Base-by-base conservation (phyloP, 2,888 invertebrate genomes). In the Poecilobothrus nobilitatus region DNA sequence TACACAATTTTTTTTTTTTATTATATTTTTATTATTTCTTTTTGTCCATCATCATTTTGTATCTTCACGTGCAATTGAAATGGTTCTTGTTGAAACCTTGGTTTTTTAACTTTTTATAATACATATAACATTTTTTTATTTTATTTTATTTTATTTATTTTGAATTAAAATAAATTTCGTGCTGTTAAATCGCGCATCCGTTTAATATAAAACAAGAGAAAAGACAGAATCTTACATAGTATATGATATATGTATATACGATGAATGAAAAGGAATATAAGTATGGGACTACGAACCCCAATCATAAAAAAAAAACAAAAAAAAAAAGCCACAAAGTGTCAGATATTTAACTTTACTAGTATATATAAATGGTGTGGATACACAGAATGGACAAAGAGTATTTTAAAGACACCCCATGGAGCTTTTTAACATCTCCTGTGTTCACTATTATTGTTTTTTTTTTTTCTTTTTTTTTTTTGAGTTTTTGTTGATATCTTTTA, bases 111-210 rank as follows among this genome's bases (percentile, higher is more conserved):
- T n/a, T n/a, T n/a, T n/a, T n/a, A n/a, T n/a, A n/a, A n/a, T n/a
- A n/a, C n/a, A n/a, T n/a, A n/a, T n/a, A n/a, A n/a, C n/a, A n/a
- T 12, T 37, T 53, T 53, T 53, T 53, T 2, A 53, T 53, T 18
- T 53, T 2, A 53, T 53, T 53, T 53, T 53, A 18, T 53, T 53
- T 53, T 1, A 2, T n/a, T 53, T 53, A 12, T 53, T 53, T 53
- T 12, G 53, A 53, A 53, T 53, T 53, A 53, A 53, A 53, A 53
- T 53, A 53, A 53, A 53, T 53, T 53, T 53, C 53, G 15, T 53
- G 53, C 53, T 53, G 53, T 53, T 53, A 53, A 53, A 53, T 53
- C 53, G 53, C 53, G 53, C 53, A 53, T 53, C 53, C 53, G 53
- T 53, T 53, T 53, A 15, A 53, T 53, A 53, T 53, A 53, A 53